A percentile compares a stretch with the other conserved stretches of the same genome.
These are phyloP conservation scores for Pentalonia nigronervosa DNA, from an alignment of 1,140 invertebrate species.

Conservation along the genomic window DNA sequence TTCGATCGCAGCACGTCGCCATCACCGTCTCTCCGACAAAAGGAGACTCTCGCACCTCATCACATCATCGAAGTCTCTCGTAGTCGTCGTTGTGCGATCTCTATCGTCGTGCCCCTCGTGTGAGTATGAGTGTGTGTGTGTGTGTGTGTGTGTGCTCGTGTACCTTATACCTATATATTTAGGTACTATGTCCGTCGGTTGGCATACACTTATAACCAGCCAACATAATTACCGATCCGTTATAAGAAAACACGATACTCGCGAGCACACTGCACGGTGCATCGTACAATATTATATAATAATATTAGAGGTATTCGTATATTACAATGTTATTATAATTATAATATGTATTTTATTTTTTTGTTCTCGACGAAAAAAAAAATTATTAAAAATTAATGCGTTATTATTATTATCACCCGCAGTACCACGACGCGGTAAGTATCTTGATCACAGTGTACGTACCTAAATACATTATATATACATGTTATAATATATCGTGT, in stretches of 20 bases:
- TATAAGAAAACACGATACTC: conserved; percentile 38
- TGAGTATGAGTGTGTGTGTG: background rate
- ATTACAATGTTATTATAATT: background rate
- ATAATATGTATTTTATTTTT: background rate
- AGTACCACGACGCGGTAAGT: background rate
- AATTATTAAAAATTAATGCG: background rate
- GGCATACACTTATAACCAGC: background rate
- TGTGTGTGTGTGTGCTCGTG: background rate
- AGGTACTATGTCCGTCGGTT: background rate
- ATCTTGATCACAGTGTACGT: background rate
- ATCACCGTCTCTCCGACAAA: background rate
- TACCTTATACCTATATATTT: background rate
- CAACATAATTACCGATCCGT: conserved; percentile 40
- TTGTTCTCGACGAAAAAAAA: background rate
- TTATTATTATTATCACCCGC: background rate
- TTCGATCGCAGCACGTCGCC: background rate
- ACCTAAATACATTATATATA: too few relatives aligned
- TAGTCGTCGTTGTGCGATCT: conserved; percentile 26
- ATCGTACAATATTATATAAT: background rate
- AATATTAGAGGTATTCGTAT: background rate
- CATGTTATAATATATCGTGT: background rate
- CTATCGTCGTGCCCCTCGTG: background rate
- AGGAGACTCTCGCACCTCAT: background rate
- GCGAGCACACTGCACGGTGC: background rate
- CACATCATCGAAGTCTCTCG: background rate